Base-by-base conservation (phyloP, 2,888 invertebrate species). In the Hirtodrosophila cameraria region DNA sequence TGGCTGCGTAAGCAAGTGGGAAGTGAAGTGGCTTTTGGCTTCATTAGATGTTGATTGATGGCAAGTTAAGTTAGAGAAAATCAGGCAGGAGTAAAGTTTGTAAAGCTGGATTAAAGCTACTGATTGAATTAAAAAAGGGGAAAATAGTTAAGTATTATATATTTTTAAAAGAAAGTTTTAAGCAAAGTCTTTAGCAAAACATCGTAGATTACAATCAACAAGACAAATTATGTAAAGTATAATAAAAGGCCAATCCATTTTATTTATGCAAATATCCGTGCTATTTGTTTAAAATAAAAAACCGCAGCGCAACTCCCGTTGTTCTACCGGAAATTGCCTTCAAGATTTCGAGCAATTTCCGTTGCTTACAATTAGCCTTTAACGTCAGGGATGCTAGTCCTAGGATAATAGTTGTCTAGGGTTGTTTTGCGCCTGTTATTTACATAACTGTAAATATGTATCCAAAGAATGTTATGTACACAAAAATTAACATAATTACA, bases 401-500 rank as follows among this genome's bases (percentile, higher is more conserved):
- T 25, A 43, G 35, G 31, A 30, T 46, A 18, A 38, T 30, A 20
- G 36, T 35, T 66, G 31, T 61, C n/a, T 38, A 9, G 38, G 20
- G 27, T 13, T 12, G 18, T 2, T 33, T 48, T 25, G 16, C 12
- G 18, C 27, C 7, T 53, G 27, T 23, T 43, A 59, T 52, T 52
- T 57, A 23, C 23, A 23, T 23, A 38, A 52, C 52, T 52, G 33
- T 27, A n/a, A 31, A 28, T 16, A 31, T 27, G 35, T 66, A 52
- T 62, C 33, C 39, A 52, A 46, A 36, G 55, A 65, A 70, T 76
- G 41, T 67, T 65, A 39, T 62, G 67, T 64, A 60, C 60, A 67
- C 82, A 46, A 60, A 72, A 83, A 81, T 81, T 81, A 83, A 68
- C 80, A 81, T 81, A 83, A 81, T 81, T 83, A 80, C 66, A 53